Conservation (phyloP, 2,888 invertebrate genomes). For the Strigamia transsilvanica region DNA sequence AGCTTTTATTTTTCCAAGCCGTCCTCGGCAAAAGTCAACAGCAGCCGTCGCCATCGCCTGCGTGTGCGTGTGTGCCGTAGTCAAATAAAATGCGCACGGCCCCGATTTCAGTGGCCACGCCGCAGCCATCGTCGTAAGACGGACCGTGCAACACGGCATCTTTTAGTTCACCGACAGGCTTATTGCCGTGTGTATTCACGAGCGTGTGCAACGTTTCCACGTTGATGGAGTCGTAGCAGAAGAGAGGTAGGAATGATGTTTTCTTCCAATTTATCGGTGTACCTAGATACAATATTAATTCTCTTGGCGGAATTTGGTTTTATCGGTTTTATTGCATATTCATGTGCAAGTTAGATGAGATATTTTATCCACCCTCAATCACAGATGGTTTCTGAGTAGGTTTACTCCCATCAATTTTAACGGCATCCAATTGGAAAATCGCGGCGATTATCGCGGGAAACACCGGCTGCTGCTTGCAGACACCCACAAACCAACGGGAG, state of each 20-base stretch:
- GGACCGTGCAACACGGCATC: neutral
- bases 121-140: neutral
- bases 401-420: neutral
- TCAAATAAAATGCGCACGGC: neutral
- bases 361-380: neutral
- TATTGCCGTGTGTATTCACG: neutral
- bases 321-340: neutral
- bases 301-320: neutral
- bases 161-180: neutral
- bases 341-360: neutral
- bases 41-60: neutral
- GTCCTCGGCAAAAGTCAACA: slow-evolving; percentile 55
- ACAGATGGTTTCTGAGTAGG: neutral
- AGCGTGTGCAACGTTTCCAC: neutral
- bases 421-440: neutral
- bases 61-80: neutral
- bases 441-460: neutral
- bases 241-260: neutral
- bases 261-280: neutral
- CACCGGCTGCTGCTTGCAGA: neutral
- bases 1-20: slow-evolving; percentile 57
- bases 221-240: neutral
- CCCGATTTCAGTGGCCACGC: neutral
- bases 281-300: neutral
- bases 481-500: neutral